Evolutionary conservation across 2,797 vertebrate genomes (phyloP), one percentile per base, ranked within the genome.

Genomic region (Podargus strigoides): DNA sequence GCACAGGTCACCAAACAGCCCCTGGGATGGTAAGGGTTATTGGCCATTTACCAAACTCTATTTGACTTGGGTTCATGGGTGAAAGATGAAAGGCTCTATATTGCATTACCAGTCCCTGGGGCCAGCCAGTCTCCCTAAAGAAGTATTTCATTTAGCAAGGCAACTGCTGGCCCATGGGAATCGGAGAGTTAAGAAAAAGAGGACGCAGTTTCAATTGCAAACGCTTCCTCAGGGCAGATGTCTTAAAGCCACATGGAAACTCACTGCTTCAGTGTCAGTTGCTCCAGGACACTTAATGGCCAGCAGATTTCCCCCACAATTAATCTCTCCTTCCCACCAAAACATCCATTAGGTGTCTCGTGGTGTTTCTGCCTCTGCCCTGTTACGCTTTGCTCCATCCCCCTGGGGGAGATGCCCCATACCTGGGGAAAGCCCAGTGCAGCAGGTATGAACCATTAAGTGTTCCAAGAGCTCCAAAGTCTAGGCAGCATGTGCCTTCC

Each of bases 11-110:
- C 91, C 88, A 94, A 75, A 77, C 90, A 87, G 94, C 90, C 91
- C 85, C 10, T 63, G 59, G 89, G 87, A 90, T 83, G 78, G 87
- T 46, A 30, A 85, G 91, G 94, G 87, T 96, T 96, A 96, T 66
- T 94, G 93, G 93, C 72, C 93, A 64, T 94, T 95, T 94, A 90
- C 94, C 93, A 94, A 95, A 94, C 90, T 82, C 85, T 93, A 90
- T 96, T 96, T 96, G 94, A 96, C 93, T 96, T 89, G 86, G 91
- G 91, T 94, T 95, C 91, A 90, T 93, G 91, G 93, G 72, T 94
- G 95, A 93, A 78, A 96, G 94, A 95, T 74, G 86, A 91, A 96
- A 95, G 94, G 89, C 85, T 20, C 68, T 87, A 75, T 85, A 94
- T 90, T 93, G 95, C 81, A 68, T 92, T 94, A 95, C 75, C 75